Conservation (phyloP, 2,888 invertebrate genomes). For the Strigamia maritima region DNA sequence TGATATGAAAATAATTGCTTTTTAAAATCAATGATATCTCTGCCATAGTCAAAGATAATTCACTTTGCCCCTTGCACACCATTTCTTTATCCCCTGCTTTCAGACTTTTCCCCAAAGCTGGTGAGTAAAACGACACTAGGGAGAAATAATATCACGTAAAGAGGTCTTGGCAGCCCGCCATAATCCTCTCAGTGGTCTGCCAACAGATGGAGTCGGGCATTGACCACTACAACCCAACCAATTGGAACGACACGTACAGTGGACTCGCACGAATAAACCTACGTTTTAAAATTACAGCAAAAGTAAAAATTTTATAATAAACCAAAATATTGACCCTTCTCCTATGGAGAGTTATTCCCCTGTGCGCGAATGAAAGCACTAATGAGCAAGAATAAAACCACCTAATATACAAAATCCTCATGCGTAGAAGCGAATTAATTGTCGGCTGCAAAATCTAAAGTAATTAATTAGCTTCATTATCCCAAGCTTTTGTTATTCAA, state of each 20-base stretch:
- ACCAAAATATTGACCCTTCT: neutral
- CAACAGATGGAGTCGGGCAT: conserved; percentile 30
- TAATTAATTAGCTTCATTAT: conserved; percentile 31
- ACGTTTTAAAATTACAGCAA: neutral
- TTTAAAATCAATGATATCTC: neutral
- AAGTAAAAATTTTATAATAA: conserved; percentile 3
- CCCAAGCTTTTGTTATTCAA: conserved; percentile 19
- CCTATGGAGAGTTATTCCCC: neutral
- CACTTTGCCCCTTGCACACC: neutral
- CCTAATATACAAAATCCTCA: neutral
- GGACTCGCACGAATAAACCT: neutral
- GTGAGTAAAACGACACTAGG: conserved; percentile 29
- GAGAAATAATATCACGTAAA: conserved; percentile 30
- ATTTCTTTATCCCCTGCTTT: conserved; percentile 8
- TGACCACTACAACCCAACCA: conserved; percentile 32
- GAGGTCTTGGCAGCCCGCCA: conserved; percentile 26
- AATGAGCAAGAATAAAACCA: conserved; percentile 21
- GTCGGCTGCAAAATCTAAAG: conserved; percentile 13
- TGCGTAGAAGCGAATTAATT: conserved; percentile 11
- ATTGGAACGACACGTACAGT: conserved; percentile 22
- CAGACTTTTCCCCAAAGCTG: conserved; percentile 7
- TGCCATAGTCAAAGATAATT: neutral
- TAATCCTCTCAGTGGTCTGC: conserved; percentile 34
- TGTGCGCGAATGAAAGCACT: conserved; percentile 8
- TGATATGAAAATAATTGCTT: conserved; percentile 1